Conservation (phyloP, 2,113 vertebrate species). For the Lagopus leucura region DNA sequence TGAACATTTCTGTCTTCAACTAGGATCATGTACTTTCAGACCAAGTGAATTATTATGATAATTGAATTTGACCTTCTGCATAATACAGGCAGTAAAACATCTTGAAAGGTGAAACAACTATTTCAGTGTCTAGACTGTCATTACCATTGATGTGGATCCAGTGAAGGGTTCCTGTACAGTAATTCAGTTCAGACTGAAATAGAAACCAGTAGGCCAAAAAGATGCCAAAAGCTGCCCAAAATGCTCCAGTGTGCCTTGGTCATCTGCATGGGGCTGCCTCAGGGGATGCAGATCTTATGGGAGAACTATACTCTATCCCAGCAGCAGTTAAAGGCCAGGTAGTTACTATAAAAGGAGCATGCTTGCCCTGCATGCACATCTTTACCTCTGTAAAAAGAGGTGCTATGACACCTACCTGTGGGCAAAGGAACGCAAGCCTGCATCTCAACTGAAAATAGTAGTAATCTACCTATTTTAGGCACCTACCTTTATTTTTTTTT, state of each 20-base stretch:
- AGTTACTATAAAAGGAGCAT: fast-evolving
- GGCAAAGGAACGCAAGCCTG: not conserved
- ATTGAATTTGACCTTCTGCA: conserved; percentile 25
- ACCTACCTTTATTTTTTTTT: not conserved
- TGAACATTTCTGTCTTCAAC: conserved; percentile 18
- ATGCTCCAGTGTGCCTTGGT: not conserved
- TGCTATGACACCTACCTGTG: fast-evolving
- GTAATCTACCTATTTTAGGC: not conserved
- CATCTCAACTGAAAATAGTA: not conserved
- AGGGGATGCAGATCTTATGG: fast-evolving
- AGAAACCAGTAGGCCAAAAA: not conserved
- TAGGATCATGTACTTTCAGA: not conserved
- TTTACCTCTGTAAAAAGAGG: fast-evolving
- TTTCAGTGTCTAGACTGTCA: not conserved
- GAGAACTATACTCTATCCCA: not conserved
- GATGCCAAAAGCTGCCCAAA: not conserved
- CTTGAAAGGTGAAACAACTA: conserved; percentile 13
- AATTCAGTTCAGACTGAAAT: not conserved
- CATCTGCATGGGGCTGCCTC: fast-evolving
- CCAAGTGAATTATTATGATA: conserved; percentile 21
- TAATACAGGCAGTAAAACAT: conserved; percentile 12
- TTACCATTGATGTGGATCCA: not conserved
- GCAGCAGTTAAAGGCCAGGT: not conserved
- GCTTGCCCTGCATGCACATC: fast-evolving
- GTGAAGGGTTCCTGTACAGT: not conserved